Evolutionary conservation across 2,888 invertebrate genomes (phyloP).

Genomic region (Saturnia japonica): DNA sequence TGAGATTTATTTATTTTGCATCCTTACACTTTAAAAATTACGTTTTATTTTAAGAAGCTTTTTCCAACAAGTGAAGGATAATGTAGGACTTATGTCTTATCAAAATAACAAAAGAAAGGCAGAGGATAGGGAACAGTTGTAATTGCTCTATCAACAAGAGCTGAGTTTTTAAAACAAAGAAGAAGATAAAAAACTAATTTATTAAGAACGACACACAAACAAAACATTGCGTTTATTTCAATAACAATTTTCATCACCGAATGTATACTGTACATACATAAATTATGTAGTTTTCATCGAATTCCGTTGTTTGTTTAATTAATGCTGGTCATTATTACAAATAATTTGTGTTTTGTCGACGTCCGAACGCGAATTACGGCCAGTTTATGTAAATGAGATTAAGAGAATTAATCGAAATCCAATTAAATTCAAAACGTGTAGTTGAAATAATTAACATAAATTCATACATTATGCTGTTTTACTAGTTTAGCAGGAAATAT

Average conservation of each 20-base stretch:
- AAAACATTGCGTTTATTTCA: constrained; percentile 3
- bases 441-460: background rate
- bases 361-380: constrained; percentile 7
- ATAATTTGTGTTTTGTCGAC: constrained; percentile 14
- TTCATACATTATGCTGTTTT: background rate
- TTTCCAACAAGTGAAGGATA: too few species aligned
- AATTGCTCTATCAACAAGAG: too few species aligned
- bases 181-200: background rate
- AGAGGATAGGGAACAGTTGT: too few species aligned
- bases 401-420: constrained; percentile 10
- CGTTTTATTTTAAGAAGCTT: too few species aligned
- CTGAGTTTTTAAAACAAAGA: too few species aligned
- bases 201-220: background rate
- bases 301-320: constrained; percentile 11
- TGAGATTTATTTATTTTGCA: too few species aligned
- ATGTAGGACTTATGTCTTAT: too few species aligned
- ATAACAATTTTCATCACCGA: background rate
- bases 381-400: background rate
- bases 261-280: background rate
- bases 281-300: background rate
- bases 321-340: constrained; percentile 9
- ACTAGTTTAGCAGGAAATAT: too few species aligned
- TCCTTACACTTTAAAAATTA: background rate
- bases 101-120: too few species aligned
- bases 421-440: constrained; percentile 1